Percentiles rank a stretch among this genome's conserved stretches.
Evolutionary conservation across 2,888 invertebrate genomes (phyloP).

Genomic region (Drosophila meridiana): DNA sequence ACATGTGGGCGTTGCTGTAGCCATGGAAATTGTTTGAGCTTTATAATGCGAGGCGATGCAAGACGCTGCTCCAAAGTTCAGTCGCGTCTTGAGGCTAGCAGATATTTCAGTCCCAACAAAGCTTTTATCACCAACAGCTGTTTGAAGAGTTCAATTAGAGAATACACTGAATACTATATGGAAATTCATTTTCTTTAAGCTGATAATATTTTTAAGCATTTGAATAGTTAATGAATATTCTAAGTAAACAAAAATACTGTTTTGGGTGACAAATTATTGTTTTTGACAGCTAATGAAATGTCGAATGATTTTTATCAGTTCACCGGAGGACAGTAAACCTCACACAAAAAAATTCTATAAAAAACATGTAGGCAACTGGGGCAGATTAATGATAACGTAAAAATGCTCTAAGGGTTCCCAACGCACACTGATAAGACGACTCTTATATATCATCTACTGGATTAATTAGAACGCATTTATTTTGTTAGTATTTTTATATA

Average conservation of each 20-base stretch:
- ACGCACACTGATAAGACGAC: not conserved
- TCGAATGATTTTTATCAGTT: not conserved
- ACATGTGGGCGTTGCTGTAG: constrained; percentile 11
- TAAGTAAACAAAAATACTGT: constrained; percentile 6
- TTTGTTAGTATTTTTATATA: constrained; percentile 62
- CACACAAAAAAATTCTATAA: not conserved
- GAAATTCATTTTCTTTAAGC: not conserved
- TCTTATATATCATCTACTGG: not conserved
- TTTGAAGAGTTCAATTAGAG: not conserved
- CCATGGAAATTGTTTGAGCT: constrained; percentile 22
- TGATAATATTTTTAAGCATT: not conserved
- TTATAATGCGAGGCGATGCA: constrained; percentile 8
- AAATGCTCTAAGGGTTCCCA: not conserved
- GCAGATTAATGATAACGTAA: not conserved
- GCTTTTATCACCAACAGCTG: constrained; percentile 26
- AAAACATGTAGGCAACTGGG: not conserved
- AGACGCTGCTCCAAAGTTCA: constrained; percentile 1
- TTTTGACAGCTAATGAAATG: not conserved
- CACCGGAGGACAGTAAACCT: not conserved
- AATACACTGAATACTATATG: not conserved
- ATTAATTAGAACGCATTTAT: not conserved
- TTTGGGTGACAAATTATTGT: not conserved
- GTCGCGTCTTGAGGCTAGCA: not conserved
- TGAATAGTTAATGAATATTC: not conserved
- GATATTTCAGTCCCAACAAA: not conserved